Evolutionary conservation across 2,797 vertebrate species (phyloP).

Genomic region (Echiichthys vipera): DNA sequence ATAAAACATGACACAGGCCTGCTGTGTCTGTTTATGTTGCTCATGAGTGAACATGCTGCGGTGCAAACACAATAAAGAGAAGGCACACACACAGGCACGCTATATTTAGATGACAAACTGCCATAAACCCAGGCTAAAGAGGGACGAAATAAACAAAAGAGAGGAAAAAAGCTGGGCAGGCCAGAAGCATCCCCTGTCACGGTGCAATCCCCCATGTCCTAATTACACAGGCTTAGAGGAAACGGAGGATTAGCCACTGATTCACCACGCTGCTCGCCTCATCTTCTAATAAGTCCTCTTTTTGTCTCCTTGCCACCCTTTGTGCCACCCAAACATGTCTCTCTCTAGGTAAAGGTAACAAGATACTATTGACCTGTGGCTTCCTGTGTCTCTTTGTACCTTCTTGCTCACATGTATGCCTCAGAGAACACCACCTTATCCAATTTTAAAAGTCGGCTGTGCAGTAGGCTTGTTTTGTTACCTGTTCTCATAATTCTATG

Average conservation of each 20-base stretch:
- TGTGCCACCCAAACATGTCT: slow-evolving; percentile 56
- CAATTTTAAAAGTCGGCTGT: slow-evolving; percentile 27
- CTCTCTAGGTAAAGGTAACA: slow-evolving; percentile 70
- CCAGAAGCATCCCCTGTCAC: slow-evolving; percentile 78
- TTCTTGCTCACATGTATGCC: slow-evolving; percentile 4
- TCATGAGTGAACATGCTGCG: slow-evolving; percentile 65
- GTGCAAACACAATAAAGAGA: slow-evolving; percentile 37
- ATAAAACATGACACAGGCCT: slow-evolving; percentile 49
- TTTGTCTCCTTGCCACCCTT: slow-evolving; percentile 73
- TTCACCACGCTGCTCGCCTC: slow-evolving; percentile 80
- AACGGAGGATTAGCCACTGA: slow-evolving; percentile 83
- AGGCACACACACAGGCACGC: slow-evolving; percentile 26
- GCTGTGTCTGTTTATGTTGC: slow-evolving; percentile 72
- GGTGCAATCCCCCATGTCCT: slow-evolving; percentile 84
- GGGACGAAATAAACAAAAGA: slow-evolving; percentile 70
- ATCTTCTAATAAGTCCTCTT: slow-evolving; percentile 80
- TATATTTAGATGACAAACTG: slow-evolving; percentile 77
- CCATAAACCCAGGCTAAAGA: slow-evolving; percentile 70
- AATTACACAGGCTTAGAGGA: slow-evolving; percentile 86
- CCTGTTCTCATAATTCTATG: background rate
- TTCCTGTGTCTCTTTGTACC: slow-evolving; percentile 41
- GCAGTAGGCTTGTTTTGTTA: slow-evolving; percentile 9
- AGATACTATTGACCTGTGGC: slow-evolving; percentile 52
- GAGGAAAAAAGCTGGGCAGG: slow-evolving; percentile 63
- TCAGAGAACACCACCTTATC: slow-evolving; percentile 35